phyloP scores from a whole-genome alignment of 2,888 invertebrate genomes.

The Drepana falcataria region DNA sequence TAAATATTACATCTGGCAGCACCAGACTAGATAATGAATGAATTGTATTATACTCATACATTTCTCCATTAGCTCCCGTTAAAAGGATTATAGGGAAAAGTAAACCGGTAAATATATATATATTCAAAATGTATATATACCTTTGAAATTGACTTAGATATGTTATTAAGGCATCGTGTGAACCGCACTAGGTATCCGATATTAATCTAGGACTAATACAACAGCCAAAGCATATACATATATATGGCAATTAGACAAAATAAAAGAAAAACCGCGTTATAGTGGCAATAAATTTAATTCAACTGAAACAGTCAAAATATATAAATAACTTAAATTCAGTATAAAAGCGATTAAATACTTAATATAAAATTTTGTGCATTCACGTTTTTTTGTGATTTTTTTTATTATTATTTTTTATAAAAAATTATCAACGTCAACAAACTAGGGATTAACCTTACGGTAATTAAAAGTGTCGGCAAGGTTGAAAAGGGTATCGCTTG shows the following conservation, averaged over 20 bases:
- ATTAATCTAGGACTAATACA: constrained; percentile 67
- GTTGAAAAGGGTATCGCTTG: constrained; percentile 50
- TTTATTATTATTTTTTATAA: constrained; percentile 45
- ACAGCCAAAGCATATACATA: constrained; percentile 75
- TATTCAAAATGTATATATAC: constrained; percentile 43
- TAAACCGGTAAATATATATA: constrained; percentile 38
- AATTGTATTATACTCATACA: background rate
- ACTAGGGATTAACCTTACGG: constrained; percentile 52
- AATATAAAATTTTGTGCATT: constrained; percentile 63
- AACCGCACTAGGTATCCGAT: constrained; percentile 73
- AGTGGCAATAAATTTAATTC: constrained; percentile 37
- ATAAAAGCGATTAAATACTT: constrained; percentile 61
- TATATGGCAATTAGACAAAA: constrained; percentile 63
- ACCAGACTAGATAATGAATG: constrained; percentile 33
- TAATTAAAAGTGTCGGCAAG: constrained; percentile 46
- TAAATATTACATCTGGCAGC: constrained; percentile 45
- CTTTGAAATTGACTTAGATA: constrained; percentile 77
- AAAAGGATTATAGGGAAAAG: constrained; percentile 26
- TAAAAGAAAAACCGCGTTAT: constrained; percentile 37
- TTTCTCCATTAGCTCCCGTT: background rate
- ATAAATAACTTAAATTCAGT: constrained; percentile 64
- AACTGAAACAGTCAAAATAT: constrained; percentile 67
- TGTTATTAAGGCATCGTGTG: constrained; percentile 79
- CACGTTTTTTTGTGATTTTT: constrained; percentile 70
- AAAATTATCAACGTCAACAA: constrained; percentile 51